Conservation (phyloP, 35 echinoderm and acorn worm species). For the Eucidaris tribuloides region DNA sequence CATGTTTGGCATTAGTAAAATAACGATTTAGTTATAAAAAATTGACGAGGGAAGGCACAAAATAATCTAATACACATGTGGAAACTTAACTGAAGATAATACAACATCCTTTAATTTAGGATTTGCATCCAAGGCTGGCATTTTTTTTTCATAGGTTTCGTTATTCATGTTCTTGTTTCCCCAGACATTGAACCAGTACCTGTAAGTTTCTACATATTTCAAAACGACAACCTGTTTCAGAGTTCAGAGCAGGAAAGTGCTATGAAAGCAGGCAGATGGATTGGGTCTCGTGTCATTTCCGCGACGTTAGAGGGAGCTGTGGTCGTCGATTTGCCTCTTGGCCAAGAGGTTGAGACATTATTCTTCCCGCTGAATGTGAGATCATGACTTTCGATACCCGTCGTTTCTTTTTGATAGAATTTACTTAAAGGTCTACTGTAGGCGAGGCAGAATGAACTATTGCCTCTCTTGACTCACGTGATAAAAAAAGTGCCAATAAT, state of each 20-base stretch:
- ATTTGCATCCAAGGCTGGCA: not conserved
- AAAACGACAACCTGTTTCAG: not conserved
- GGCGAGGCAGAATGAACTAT: too few species aligned
- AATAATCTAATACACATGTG: too few species aligned
- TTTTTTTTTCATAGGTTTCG: not conserved
- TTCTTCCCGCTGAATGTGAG: constrained; percentile 10
- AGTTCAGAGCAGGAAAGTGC: not conserved
- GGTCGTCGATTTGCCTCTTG: not conserved
- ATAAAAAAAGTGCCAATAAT: too few species aligned
- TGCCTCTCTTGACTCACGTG: too few species aligned
- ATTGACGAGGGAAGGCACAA: not conserved
- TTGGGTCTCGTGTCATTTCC: not conserved
- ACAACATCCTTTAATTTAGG: not conserved
- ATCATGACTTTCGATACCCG: too few species aligned
- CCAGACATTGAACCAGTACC: not conserved
- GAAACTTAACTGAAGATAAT: not conserved
- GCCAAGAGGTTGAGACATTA: not conserved
- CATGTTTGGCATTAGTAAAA: not conserved
- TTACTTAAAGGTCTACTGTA: too few species aligned
- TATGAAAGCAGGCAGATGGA: not conserved
- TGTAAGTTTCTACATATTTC: not conserved
- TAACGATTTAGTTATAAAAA: not conserved
- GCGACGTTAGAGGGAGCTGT: constrained; percentile 1
- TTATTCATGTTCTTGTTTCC: not conserved
- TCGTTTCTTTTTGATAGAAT: too few species aligned